These are phyloP conservation scores for Apeira syringaria DNA, from an alignment of 2,888 invertebrate species.

Conservation along the genomic window DNA sequence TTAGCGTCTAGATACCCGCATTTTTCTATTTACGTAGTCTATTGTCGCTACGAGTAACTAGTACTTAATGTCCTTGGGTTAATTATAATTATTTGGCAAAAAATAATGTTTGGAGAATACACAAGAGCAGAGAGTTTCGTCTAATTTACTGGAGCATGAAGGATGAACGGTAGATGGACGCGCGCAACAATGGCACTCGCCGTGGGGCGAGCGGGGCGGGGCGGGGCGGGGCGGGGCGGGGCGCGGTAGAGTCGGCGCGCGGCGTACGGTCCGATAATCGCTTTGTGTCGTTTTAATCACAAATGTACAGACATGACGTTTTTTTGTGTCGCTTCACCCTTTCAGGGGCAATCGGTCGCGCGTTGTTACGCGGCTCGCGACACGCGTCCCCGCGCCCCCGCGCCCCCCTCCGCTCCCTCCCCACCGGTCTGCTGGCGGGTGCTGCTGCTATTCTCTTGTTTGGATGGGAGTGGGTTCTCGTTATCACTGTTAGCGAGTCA, in stretches of 20 bases:
- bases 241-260: slow-evolving; percentile 53
- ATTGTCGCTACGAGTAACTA: too few species aligned
- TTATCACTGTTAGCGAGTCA: too few species aligned
- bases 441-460: too few species aligned
- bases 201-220: background rate
- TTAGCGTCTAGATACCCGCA: too few species aligned
- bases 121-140: too few species aligned
- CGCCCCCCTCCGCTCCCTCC: slow-evolving; percentile 38
- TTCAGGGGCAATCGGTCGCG: slow-evolving; percentile 72
- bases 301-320: slow-evolving; percentile 50
- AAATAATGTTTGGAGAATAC: too few species aligned
- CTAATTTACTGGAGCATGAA: too few species aligned
- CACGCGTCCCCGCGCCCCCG: slow-evolving; percentile 57
- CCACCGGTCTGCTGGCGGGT: too few species aligned
- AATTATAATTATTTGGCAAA: too few species aligned
- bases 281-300: slow-evolving; percentile 78
- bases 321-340: slow-evolving; percentile 65
- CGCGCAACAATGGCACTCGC: slow-evolving; percentile 8
- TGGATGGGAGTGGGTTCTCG: too few species aligned
- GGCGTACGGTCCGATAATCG: slow-evolving; percentile 71
- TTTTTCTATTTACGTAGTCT: too few species aligned
- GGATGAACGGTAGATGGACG: slow-evolving; percentile 40
- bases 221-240: slow-evolving; percentile 45
- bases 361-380: slow-evolving; percentile 61
- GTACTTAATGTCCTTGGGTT: too few species aligned